Evolutionary conservation across 2,797 vertebrate genomes (phyloP).

Genomic region (Acropternis orthonyx): DNA sequence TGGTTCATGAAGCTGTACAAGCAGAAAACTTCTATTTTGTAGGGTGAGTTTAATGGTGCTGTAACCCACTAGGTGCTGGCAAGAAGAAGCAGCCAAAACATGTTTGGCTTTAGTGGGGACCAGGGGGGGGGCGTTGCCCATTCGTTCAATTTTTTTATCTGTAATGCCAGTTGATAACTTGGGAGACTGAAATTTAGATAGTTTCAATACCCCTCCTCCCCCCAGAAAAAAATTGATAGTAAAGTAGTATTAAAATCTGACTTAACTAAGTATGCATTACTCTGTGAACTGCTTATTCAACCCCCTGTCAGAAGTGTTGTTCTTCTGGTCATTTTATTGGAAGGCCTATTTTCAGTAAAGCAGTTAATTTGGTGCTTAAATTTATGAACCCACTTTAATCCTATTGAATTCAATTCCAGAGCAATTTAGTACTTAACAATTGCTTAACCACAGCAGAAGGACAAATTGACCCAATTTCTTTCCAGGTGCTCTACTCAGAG

Average conservation of each 20-base stretch:
- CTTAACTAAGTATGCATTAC: background rate
- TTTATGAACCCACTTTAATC: slow-evolving; percentile 25
- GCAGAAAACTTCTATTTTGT: background rate
- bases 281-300: background rate
- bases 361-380: slow-evolving; percentile 32
- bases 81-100: background rate
- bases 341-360: background rate
- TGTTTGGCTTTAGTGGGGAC: background rate
- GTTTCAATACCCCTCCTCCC: background rate
- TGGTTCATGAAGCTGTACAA: background rate
- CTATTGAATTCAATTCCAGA: slow-evolving; percentile 1
- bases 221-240: background rate
- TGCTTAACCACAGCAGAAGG: background rate
- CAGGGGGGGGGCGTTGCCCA: background rate
- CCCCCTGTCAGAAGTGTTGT: background rate
- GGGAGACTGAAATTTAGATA: background rate
- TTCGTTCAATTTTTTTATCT: background rate
- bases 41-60: background rate
- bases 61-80: rapidly evolving
- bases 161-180: background rate
- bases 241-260: background rate
- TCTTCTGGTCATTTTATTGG: background rate
- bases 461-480: background rate
- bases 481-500: background rate
- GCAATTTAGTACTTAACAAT: slow-evolving; percentile 15